A percentile compares a stretch with the other conserved stretches of the same genome.
Conservation (phyloP, 2,113 vertebrate species). For the Charina bottae region DNA sequence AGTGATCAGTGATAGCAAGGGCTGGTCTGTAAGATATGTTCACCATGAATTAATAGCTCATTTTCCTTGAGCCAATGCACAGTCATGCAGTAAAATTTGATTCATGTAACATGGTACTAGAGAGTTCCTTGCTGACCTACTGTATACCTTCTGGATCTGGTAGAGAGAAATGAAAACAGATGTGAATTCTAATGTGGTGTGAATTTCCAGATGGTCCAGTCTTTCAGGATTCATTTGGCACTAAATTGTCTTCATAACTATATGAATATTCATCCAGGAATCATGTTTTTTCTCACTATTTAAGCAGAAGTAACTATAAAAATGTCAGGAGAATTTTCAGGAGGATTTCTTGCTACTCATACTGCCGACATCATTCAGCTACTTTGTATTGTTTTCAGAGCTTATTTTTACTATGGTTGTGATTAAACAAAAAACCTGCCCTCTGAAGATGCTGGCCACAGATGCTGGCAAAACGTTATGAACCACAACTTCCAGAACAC, state of each 20-base stretch:
- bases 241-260: neutral
- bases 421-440: neutral
- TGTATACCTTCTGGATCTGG: neutral
- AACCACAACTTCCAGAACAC: no score
- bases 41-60: neutral
- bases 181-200: neutral
- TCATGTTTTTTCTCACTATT: neutral
- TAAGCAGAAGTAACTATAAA: neutral
- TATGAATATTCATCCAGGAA: slow-evolving; percentile 4
- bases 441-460: no score
- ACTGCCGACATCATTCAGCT: slow-evolving; percentile 3
- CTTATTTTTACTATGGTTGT: neutral
- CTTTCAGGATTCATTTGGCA: neutral
- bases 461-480: no score
- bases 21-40: neutral
- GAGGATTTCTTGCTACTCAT: neutral
- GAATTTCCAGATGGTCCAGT: neutral
- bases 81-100: neutral
- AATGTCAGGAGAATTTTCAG: slow-evolving; percentile 17
- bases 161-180: neutral
- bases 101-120: neutral
- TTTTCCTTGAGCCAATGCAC: neutral
- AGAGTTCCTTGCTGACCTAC: neutral
- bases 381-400: slow-evolving; percentile 1
- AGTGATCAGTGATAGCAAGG: neutral